Percentiles rank a stretch among this genome's conserved stretches.
These are phyloP conservation scores for Lepidochrysops patricia DNA, from an alignment of 2,888 invertebrate genomes.

Conservation along the genomic window DNA sequence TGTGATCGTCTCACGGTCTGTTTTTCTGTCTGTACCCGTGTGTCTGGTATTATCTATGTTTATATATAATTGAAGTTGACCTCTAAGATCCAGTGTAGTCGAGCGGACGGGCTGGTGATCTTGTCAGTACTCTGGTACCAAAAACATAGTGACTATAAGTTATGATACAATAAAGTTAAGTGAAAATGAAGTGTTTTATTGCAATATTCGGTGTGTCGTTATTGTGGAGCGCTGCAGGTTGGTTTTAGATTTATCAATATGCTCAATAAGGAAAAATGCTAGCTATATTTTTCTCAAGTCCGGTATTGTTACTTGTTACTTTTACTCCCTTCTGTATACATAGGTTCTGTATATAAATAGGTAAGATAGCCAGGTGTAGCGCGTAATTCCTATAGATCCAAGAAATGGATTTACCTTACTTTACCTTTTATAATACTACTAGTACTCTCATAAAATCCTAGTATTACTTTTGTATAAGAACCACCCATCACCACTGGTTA, in stretches of 20 bases:
- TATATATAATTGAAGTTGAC: constrained; percentile 53
- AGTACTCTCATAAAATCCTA: no score
- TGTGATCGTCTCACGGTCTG: neutral
- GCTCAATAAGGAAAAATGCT: neutral
- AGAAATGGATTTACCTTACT: no score
- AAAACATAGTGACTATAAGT: neutral
- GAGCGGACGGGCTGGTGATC: constrained; percentile 34
- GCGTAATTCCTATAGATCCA: no score
- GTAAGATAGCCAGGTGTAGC: no score
- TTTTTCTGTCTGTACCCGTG: constrained; percentile 40
- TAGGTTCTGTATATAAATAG: no score
- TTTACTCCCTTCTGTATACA: no score
- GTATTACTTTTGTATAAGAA: no score
- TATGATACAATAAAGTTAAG: neutral
- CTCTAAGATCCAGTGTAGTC: constrained; percentile 55
- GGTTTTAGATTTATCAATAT: constrained; percentile 11
- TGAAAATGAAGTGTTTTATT: constrained; percentile 23
- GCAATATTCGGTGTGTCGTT: constrained; percentile 17
- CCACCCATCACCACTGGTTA: no score
- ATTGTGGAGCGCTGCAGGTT: constrained; percentile 21
- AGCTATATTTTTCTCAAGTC: neutral
- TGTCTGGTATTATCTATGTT: constrained; percentile 44
- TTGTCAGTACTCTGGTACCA: constrained; percentile 22
- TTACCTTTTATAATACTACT: no score
- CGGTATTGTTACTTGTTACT: neutral